Evolutionary conservation across 2,888 invertebrate species (phyloP), one percentile per base, ranked within the genome.

Genomic region (Ochropacha duplaris): DNA sequence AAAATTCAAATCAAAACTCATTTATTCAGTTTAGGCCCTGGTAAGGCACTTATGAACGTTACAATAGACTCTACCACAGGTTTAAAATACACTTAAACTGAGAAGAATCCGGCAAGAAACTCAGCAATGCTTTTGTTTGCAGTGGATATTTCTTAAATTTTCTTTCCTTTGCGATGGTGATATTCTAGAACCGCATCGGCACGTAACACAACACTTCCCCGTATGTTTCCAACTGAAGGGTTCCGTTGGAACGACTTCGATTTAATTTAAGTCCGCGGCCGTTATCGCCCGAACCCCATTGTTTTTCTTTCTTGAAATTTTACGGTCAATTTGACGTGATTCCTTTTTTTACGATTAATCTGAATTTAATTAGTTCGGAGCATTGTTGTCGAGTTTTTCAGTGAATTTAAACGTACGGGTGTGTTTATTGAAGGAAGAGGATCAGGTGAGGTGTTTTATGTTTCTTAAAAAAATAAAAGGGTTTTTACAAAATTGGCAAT

Each of bases 261-360:
- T 92, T 91, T 92, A 91, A 92, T 91, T 92, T 90, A 91, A 90
- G 90, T 88, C 90, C 81, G 72, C 80, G 80, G 69, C 83, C 88
- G 90, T 89, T 92, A 92, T 92, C 92, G 90, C 72, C 79, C 82
- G 79, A 76, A 79, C 83, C 78, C 90, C 90, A 91, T 92, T 92
- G 91, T 92, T 92, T 91, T 92, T 92, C 91, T 91, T 92, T 90
- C 83, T 84, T 79, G 82, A 87, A 90, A 89, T 89, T 92, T 92
- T 88, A 88, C 90, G 90, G 90, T 90, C 88, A 90, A 92, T 92
- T 92, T 92, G 90, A 91, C 88, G 90, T 86, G 89, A 88, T 86
- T 89, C 83, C 80, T 89, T 90, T 81, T 86, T 88, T 85, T 79
- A 83, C 88, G 85, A 87, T 88, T 88, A 90, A 90, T 88, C 88